A percentile compares a stretch with the other conserved stretches of the same genome.
Evolutionary conservation across 1,140 invertebrate genomes (phyloP).

Genomic region (Brachystomella parvula): DNA sequence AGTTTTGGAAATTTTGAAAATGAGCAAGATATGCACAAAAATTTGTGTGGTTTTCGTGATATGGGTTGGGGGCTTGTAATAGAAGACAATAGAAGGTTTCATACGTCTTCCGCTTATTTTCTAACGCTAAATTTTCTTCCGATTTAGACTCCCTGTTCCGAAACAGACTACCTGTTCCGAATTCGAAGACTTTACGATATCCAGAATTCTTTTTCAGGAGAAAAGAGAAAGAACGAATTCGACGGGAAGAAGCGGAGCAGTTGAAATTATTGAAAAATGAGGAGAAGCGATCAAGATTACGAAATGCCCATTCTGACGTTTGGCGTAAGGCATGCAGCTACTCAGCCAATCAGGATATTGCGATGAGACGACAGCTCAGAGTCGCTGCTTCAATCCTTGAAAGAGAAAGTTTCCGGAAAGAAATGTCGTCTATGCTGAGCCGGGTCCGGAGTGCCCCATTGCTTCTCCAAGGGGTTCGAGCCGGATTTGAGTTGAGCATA

Average conservation of each 20-base stretch:
- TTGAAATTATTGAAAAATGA: conserved; percentile 24
- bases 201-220: conserved; percentile 17
- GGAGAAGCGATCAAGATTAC: conserved; percentile 21
- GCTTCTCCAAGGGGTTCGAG: conserved; percentile 29
- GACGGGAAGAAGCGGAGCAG: conserved; percentile 32
- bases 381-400: conserved; percentile 33
- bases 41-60: too few relatives aligned
- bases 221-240: conserved; percentile 23
- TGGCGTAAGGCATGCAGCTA: conserved; percentile 34
- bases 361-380: conserved; percentile 33
- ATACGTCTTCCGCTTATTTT: too few relatives aligned
- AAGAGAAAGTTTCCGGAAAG: conserved; percentile 24
- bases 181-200: background rate
- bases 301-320: conserved; percentile 26
- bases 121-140: too few relatives aligned
- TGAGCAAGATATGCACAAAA: too few relatives aligned
- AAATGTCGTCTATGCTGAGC: conserved; percentile 26
- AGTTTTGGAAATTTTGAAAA: too few relatives aligned
- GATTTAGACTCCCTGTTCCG: too few relatives aligned
- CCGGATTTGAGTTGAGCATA: background rate
- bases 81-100: too few relatives aligned
- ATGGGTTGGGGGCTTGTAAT: too few relatives aligned
- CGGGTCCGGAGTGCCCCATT: conserved; percentile 29
- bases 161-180: too few relatives aligned
- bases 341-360: conserved; percentile 35